phyloP scores from a whole-genome alignment of 2,113 vertebrate species.

The Vicugna pacos region DNA sequence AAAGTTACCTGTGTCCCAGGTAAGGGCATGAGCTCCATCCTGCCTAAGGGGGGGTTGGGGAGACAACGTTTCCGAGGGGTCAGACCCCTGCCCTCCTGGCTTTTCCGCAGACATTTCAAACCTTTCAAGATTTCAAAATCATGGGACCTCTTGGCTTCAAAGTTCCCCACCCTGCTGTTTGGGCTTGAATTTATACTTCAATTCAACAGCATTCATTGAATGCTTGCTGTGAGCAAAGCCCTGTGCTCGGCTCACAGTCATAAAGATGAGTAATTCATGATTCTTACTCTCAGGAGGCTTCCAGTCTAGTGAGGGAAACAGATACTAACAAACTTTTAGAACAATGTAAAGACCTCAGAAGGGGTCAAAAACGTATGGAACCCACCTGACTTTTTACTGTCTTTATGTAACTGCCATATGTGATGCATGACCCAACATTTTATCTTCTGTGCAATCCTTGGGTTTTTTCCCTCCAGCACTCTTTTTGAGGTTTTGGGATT shows the following conservation, averaged over 20 bases:
- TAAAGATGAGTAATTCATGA: background rate
- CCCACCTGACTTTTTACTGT: background rate
- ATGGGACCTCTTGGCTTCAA: background rate
- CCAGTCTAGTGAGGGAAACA: background rate
- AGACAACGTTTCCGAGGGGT: background rate
- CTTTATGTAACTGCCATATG: background rate
- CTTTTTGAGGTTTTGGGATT: background rate
- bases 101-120: background rate
- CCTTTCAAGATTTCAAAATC: background rate
- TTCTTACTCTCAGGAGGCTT: background rate
- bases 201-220: background rate
- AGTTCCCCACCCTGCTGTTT: background rate
- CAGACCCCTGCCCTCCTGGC: background rate
- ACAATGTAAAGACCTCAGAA: background rate
- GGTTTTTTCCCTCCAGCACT: background rate
- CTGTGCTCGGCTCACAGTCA: background rate
- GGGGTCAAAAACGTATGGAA: background rate
- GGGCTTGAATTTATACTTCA: background rate
- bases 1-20: background rate
- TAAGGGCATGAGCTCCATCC: background rate
- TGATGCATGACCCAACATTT: background rate
- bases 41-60: fast-evolving
- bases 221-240: background rate
- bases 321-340: background rate
- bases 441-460: background rate